These are phyloP conservation scores for Labeo rohita DNA, from an alignment of 2,113 vertebrate species.

Conservation along the genomic window DNA sequence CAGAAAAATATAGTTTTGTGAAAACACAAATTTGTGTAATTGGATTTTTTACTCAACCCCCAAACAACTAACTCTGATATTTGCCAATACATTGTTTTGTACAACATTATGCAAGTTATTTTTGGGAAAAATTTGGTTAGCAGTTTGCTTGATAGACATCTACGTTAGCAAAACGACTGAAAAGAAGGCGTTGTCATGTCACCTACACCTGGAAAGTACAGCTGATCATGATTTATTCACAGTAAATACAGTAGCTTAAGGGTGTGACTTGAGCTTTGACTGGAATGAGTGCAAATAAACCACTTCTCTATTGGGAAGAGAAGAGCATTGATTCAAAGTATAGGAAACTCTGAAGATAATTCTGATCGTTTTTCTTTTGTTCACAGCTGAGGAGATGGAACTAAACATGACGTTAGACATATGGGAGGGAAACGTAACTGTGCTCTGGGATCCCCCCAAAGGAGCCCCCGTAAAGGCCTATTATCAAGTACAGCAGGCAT, in stretches of 20 bases:
- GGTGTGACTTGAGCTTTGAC: background rate
- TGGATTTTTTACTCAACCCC: background rate
- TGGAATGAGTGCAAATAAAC: background rate
- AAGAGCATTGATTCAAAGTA: background rate
- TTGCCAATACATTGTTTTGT: background rate
- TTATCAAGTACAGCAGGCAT: slow-evolving; percentile 68
- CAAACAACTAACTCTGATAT: background rate
- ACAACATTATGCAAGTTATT: background rate
- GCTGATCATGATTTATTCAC: background rate
- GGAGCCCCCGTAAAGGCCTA: background rate
- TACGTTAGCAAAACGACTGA: background rate
- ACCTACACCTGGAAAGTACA: background rate
- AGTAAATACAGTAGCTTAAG: background rate
- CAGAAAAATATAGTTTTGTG: no score
- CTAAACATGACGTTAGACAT: slow-evolving; percentile 58
- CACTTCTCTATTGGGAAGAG: slow-evolving; percentile 29
- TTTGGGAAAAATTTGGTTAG: background rate
- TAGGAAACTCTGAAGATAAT: background rate
- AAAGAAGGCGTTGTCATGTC: background rate
- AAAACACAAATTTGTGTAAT: background rate
- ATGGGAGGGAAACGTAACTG: slow-evolving; percentile 67
- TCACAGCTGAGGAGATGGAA: slow-evolving; percentile 42
- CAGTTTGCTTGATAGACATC: background rate
- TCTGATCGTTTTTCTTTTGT: slow-evolving; percentile 7
- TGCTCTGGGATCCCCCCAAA: slow-evolving; percentile 62